A percentile compares a stretch with the other conserved stretches of the same genome.
Evolutionary conservation across 1,140 invertebrate species (phyloP).

Genomic region (Panagrolaimus sp.): DNA sequence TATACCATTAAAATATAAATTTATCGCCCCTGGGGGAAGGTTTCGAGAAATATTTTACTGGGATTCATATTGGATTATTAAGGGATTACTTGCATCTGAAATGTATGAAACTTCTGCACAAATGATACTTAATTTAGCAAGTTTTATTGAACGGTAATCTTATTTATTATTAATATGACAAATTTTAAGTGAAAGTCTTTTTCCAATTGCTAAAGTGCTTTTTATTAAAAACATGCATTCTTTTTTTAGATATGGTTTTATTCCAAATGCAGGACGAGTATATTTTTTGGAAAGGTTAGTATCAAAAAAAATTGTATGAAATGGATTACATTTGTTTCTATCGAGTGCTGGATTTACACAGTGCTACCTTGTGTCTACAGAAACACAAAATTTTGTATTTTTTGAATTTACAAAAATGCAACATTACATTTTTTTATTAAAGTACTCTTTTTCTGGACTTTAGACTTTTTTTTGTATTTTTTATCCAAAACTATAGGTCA

Average conservation of each 20-base stretch:
- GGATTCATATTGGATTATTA: conserved; percentile 88
- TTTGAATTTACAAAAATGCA: conserved; percentile 67
- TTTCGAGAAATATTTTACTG: conserved; percentile 76
- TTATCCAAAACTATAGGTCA: too few relatives aligned
- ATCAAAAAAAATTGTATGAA: too few relatives aligned
- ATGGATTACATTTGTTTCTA: too few relatives aligned
- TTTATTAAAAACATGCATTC: conserved; percentile 66
- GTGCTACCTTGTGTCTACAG: too few relatives aligned
- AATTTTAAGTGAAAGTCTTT: too few relatives aligned
- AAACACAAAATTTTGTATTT: conserved; percentile 58
- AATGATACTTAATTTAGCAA: conserved; percentile 66
- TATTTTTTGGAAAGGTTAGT: conserved; percentile 70
- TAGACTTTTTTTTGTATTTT: too few relatives aligned
- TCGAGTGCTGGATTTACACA: too few relatives aligned
- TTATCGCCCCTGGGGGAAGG: conserved; percentile 59
- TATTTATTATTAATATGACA: conserved; percentile 75
- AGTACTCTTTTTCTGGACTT: too few relatives aligned
- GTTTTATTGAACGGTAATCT: conserved; percentile 65
- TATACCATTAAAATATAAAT: conserved; percentile 35
- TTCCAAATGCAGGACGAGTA: conserved; percentile 80
- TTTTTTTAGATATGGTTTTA: conserved; percentile 66
- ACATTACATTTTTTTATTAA: conserved; percentile 57
- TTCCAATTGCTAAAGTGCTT: too few relatives aligned
- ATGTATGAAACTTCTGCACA: conserved; percentile 73
- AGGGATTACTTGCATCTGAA: conserved; percentile 72